Evolutionary conservation across 1,140 invertebrate species (phyloP), one percentile per base, ranked within the genome.

Genomic region (Cyclargus thomasi): DNA sequence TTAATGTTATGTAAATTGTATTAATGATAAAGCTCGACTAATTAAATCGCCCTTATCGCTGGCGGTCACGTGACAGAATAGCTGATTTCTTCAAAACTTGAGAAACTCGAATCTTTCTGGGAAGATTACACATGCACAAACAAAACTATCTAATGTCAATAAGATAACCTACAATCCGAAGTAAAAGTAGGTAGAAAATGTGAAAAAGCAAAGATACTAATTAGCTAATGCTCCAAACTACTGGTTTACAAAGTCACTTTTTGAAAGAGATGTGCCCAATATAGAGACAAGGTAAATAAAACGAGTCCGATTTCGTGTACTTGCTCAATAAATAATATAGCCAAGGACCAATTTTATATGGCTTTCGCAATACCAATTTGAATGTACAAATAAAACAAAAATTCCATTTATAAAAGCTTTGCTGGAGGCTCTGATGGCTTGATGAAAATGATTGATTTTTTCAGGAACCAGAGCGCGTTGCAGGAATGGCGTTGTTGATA

Each of bases 1-100:
- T 64, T 67, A 63, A 71, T 70, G 66, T 71, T 71, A 71, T 71
- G 70, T 71, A 71, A 71, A 71, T 71, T 59, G 17, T 59, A 59
- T 59, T 59, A 59, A 20, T 59, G 55, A 59, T 59, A 59, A 71
- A 63, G 53, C 63, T 65, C 20, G 23, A 21, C 53, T 17, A 39
- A 64, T 64, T 36, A 64, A 65, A 65, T 23, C 18, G 14, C 39
- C 11, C 64, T 21, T 65, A 22, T n/a, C 35, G 22, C 39, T 16
- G 16, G n/a, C 22, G 16, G 16, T 22, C 22, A n/a, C 16, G n/a
- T 29, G 17, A 29, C 21, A 35, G 8, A 35, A 8, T 35, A 35
- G 29, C 39, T 47, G 39, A 47, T 47, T 47, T 47, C 6, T 47
- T 47, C 2, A 14, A 47, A 47, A 47, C 10, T 14, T 47, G 39